Conservation (phyloP, 2,797 vertebrate genomes). For the Sebastes minor region DNA sequence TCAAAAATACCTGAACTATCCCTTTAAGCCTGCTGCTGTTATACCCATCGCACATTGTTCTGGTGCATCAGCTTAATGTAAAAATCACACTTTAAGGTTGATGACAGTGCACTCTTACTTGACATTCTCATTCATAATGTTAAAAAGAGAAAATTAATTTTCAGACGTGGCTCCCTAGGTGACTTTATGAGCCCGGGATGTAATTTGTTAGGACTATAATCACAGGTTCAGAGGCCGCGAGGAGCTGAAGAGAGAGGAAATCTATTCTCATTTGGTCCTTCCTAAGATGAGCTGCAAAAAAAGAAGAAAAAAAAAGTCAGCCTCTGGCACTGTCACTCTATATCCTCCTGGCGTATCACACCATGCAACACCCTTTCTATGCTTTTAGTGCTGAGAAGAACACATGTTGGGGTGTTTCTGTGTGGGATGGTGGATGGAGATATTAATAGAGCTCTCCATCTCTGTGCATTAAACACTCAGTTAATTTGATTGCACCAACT, state of each 20-base stretch:
- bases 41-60: neutral
- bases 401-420: neutral
- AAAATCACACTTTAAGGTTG: neutral
- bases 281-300: neutral
- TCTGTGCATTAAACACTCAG: neutral
- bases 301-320: neutral
- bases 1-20: neutral
- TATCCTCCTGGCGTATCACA: neutral
- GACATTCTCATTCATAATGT: constrained; percentile 6
- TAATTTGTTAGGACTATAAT: constrained; percentile 36
- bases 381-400: neutral
- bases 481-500: neutral
- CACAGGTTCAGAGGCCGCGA: constrained; percentile 15
- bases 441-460: neutral
- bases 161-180: neutral
- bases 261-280: constrained; percentile 11
- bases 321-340: neutral
- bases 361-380: neutral
- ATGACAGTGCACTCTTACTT: neutral
- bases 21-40: neutral
- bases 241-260: constrained; percentile 18
- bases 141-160: constrained; percentile 10
- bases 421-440: neutral
- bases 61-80: neutral
- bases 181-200: constrained; percentile 9